phyloP scores from a whole-genome alignment of 2,797 vertebrate species.

The Trematomus bernacchii region DNA sequence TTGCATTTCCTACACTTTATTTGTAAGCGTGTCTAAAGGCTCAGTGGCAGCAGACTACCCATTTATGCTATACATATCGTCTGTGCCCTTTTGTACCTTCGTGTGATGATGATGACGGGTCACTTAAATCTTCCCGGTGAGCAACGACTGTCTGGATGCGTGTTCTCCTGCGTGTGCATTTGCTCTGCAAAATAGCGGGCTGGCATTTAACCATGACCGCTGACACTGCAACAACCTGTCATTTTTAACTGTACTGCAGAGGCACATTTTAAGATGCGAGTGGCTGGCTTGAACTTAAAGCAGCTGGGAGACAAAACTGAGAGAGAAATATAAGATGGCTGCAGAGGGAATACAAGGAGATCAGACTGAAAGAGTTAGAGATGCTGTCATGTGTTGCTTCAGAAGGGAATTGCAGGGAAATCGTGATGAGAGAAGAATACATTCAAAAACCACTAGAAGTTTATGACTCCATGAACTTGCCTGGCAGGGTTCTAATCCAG shows the following conservation, averaged over 20 bases:
- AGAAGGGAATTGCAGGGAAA: slow-evolving; percentile 23
- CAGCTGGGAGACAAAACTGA: slow-evolving; percentile 32
- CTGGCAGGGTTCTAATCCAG: too few relatives aligned
- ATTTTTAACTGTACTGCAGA: slow-evolving; percentile 47
- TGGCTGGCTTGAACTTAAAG: slow-evolving; percentile 57
- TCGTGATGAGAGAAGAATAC: background rate
- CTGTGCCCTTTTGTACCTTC: slow-evolving; percentile 25
- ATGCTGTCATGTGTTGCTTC: slow-evolving; percentile 40
- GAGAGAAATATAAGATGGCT: slow-evolving; percentile 49
- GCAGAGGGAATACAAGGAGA: slow-evolving; percentile 50
- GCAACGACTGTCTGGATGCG: slow-evolving; percentile 25
- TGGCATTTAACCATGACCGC: slow-evolving; percentile 58
- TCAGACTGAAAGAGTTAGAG: slow-evolving; percentile 32
- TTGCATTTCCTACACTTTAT: slow-evolving; percentile 26
- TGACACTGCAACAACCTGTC: slow-evolving; percentile 51
- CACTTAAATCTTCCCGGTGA: slow-evolving; percentile 25
- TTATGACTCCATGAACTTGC: too few relatives aligned
- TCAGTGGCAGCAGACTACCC: slow-evolving; percentile 17
- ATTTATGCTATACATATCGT: slow-evolving; percentile 19
- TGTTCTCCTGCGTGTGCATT: slow-evolving; percentile 21
- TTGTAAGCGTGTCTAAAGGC: slow-evolving; percentile 39
- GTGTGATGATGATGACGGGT: slow-evolving; percentile 22
- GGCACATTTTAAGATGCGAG: slow-evolving; percentile 52
- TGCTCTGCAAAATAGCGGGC: slow-evolving; percentile 1
- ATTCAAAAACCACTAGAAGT: background rate